These are phyloP conservation scores for Luehdorfia chinensis DNA, from an alignment of 1,140 invertebrate genomes.

Conservation along the genomic window DNA sequence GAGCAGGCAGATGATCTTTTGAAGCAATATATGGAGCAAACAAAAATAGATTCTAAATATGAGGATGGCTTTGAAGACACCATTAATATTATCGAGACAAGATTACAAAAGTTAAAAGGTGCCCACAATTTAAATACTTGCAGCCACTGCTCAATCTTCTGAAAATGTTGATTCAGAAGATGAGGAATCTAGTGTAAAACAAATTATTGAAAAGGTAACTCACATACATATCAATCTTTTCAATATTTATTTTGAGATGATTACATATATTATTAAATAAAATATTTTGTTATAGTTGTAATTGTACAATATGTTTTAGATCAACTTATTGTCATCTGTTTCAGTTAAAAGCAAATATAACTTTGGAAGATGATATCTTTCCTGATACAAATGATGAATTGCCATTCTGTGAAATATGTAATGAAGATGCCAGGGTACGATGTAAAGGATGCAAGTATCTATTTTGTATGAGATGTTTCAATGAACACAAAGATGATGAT, in stretches of 20 bases:
- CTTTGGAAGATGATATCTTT: slow-evolving; percentile 28
- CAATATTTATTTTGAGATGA: slow-evolving; percentile 13
- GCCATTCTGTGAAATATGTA: slow-evolving; percentile 87
- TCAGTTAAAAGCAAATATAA: slow-evolving; percentile 42
- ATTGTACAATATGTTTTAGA: too few species aligned
- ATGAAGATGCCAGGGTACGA: slow-evolving; percentile 83
- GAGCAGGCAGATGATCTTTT: slow-evolving; percentile 81
- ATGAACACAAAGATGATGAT: slow-evolving; percentile 67
- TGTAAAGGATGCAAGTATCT: slow-evolving; percentile 85
- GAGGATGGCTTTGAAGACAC: slow-evolving; percentile 54
- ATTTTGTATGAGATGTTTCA: slow-evolving; percentile 83
- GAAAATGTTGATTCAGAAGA: slow-evolving; percentile 28
- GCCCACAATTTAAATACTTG: slow-evolving; percentile 37
- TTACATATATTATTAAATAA: slow-evolving; percentile 13
- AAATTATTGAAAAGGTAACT: slow-evolving; percentile 57
- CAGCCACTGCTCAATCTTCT: not conserved
- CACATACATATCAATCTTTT: not conserved
- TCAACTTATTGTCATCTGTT: too few species aligned
- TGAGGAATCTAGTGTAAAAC: slow-evolving; percentile 50
- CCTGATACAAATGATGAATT: slow-evolving; percentile 77
- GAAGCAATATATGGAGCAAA: slow-evolving; percentile 78
- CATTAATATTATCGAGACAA: slow-evolving; percentile 69
- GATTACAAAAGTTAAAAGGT: slow-evolving; percentile 74
- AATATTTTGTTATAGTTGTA: too few species aligned
- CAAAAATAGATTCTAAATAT: slow-evolving; percentile 72